These are phyloP conservation scores for Seriola rivoliana DNA, from an alignment of 2,113 vertebrate species.

Conservation along the genomic window DNA sequence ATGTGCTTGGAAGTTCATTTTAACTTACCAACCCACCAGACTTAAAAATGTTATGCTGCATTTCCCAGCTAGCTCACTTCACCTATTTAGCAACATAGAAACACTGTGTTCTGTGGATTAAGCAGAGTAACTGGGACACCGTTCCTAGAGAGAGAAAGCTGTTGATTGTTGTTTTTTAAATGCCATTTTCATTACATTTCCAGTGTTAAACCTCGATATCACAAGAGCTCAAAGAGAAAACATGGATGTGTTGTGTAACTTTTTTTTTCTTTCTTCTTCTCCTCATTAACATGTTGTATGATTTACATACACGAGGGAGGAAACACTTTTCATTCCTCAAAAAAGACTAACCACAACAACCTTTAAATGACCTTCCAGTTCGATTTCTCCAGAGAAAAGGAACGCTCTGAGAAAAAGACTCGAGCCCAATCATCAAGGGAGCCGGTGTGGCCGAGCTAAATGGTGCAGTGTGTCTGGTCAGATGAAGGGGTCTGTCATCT, in stretches of 20 bases:
- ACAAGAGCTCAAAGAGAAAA: too few relatives aligned
- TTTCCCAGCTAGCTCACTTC: too few relatives aligned
- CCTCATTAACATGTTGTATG: neutral
- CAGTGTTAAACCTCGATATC: too few relatives aligned
- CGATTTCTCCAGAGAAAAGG: slow-evolving; percentile 37
- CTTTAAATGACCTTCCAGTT: slow-evolving; percentile 33
- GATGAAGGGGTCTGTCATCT: slow-evolving; percentile 51
- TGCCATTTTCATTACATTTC: neutral
- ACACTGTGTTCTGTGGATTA: too few relatives aligned
- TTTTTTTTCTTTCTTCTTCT: neutral
- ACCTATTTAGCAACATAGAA: too few relatives aligned
- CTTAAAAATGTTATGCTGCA: neutral
- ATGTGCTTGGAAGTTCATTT: neutral
- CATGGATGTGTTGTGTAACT: neutral
- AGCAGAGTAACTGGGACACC: too few relatives aligned
- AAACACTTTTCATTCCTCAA: slow-evolving; percentile 30
- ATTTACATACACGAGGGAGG: slow-evolving; percentile 8
- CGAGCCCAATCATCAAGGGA: neutral
- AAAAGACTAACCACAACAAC: slow-evolving; percentile 10
- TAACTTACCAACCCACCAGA: neutral
- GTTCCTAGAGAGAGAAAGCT: too few relatives aligned
- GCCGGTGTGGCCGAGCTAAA: slow-evolving; percentile 29
- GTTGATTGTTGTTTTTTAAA: too few relatives aligned
- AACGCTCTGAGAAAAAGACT: slow-evolving; percentile 34
- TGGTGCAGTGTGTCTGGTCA: neutral